A percentile compares a stretch with the other conserved stretches of the same genome.
Conservation (phyloP, 2,888 invertebrate species). For the Cerastoderma edule region DNA sequence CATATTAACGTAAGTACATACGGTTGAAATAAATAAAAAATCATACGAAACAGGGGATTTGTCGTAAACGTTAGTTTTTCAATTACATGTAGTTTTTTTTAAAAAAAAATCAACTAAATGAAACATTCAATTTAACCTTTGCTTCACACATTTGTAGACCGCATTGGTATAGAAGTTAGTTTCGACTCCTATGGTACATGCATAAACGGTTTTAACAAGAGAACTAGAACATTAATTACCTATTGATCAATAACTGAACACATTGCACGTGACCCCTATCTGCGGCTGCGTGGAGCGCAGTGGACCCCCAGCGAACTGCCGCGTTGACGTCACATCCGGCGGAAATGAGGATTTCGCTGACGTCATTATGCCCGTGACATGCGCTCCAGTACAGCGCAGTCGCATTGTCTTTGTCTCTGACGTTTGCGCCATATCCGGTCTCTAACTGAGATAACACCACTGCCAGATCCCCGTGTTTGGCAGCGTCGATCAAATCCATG, state of each 20-base stretch:
- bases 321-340: slow-evolving; percentile 71
- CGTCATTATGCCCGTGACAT: slow-evolving; percentile 66
- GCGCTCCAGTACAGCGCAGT: slow-evolving; percentile 75
- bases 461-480: slow-evolving; percentile 68
- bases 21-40: not conserved
- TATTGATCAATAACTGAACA: slow-evolving; percentile 62
- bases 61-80: not conserved
- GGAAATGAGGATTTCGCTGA: slow-evolving; percentile 64
- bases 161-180: not conserved
- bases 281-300: slow-evolving; percentile 71
- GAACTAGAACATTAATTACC: slow-evolving; percentile 42
- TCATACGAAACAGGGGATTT: not conserved
- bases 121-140: too few species aligned
- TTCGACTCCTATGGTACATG: not conserved
- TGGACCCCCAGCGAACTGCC: slow-evolving; percentile 72
- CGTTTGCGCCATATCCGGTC: slow-evolving; percentile 50
- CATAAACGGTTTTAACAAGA: not conserved
- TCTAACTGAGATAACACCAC: slow-evolving; percentile 39
- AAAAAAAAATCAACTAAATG: not conserved
- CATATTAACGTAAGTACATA: not conserved
- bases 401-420: slow-evolving; percentile 69
- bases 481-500: slow-evolving; percentile 66
- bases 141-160: not conserved
- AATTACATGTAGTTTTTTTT: not conserved
- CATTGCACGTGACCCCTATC: slow-evolving; percentile 71